phyloP scores from a whole-genome alignment of 2,888 invertebrate species.

The Nephrotoma flavescens region DNA sequence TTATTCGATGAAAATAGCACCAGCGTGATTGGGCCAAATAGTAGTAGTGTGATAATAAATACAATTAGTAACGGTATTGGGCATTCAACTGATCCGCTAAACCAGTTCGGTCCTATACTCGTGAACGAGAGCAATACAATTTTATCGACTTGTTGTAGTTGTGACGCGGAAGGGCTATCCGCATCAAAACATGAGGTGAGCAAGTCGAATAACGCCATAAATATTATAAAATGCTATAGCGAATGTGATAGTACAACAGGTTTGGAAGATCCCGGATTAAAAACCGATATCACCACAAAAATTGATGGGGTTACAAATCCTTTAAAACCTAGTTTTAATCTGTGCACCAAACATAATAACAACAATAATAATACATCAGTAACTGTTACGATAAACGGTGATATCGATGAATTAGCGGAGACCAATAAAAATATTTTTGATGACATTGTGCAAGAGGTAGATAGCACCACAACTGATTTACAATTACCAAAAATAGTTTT shows the following conservation, averaged over 20 bases:
- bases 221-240: slow-evolving; percentile 15
- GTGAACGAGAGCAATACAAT: slow-evolving; percentile 9
- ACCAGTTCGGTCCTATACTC: slow-evolving; percentile 11
- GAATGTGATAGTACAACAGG: slow-evolving; percentile 20
- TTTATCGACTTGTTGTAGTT: slow-evolving; percentile 11
- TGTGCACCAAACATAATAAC: neutral
- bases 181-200: slow-evolving; percentile 4
- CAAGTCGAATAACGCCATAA: slow-evolving; percentile 10
- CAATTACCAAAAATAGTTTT: slow-evolving; percentile 8
- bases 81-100: slow-evolving; percentile 7
- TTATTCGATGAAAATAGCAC: slow-evolving; percentile 11
- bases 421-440: slow-evolving; percentile 10
- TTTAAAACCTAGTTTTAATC: neutral
- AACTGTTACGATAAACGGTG: neutral
- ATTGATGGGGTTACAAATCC: neutral
- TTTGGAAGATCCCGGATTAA: slow-evolving; percentile 11
- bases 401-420: neutral
- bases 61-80: neutral
- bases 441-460: slow-evolving; percentile 16
- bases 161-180: slow-evolving; percentile 5
- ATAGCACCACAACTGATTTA: slow-evolving; percentile 17
- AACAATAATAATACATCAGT: neutral
- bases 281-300: neutral
- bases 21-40: slow-evolving; percentile 2
- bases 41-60: slow-evolving; percentile 7